Conservation (phyloP, 2,888 invertebrate genomes). For the Hypomecis atomaria region DNA sequence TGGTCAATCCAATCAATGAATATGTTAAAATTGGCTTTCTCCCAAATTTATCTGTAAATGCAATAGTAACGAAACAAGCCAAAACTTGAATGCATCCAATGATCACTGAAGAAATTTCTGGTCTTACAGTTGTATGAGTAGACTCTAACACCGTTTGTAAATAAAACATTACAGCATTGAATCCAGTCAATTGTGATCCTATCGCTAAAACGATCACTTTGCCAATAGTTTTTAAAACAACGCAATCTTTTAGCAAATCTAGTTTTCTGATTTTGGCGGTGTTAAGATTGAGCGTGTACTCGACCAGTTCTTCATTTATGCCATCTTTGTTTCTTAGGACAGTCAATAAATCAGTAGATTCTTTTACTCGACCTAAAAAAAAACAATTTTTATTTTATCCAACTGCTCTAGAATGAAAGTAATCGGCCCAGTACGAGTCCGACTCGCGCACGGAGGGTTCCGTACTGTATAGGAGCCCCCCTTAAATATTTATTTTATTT, state of each 20-base stretch:
- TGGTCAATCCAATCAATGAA: constrained; percentile 13
- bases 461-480: no score
- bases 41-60: constrained; percentile 52
- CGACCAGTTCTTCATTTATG: constrained; percentile 57
- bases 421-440: no score
- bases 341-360: constrained; percentile 54
- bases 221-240: constrained; percentile 18
- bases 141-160: constrained; percentile 61
- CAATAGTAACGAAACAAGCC: constrained; percentile 51
- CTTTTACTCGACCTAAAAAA: constrained; percentile 50
- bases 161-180: constrained; percentile 58
- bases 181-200: constrained; percentile 52
- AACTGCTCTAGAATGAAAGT: no score
- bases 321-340: constrained; percentile 51
- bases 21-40: constrained; percentile 36
- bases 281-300: constrained; percentile 45
- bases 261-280: constrained; percentile 25
- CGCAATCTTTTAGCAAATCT: constrained; percentile 19
- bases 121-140: constrained; percentile 53
- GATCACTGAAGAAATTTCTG: constrained; percentile 57
- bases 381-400: no score
- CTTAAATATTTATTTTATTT: no score
- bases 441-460: no score
- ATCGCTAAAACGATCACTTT: constrained; percentile 15
- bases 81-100: constrained; percentile 60